Conservation (phyloP, 2,113 vertebrate genomes). For the Pandion haliaetus region DNA sequence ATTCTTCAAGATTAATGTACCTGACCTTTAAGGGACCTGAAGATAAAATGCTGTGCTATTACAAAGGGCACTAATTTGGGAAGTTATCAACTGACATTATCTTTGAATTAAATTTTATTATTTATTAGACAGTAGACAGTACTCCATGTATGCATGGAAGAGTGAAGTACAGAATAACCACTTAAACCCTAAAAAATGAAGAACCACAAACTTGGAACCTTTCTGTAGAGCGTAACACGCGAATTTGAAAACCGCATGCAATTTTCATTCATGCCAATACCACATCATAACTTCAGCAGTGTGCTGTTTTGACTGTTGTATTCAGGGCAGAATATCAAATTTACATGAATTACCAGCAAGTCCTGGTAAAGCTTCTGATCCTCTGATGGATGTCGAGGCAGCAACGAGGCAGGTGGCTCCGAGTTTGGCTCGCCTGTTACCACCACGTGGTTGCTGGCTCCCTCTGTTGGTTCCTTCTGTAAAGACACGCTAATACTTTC, state of each 20-base stretch:
- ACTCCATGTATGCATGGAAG: not conserved
- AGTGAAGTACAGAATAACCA: not conserved
- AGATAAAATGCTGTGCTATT: not conserved
- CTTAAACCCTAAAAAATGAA: not conserved
- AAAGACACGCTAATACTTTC: slow-evolving; percentile 71
- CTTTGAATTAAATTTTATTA: not conserved
- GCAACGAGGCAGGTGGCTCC: not conserved
- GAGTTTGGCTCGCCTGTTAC: not conserved
- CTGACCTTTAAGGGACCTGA: not conserved
- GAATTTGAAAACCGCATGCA: not conserved
- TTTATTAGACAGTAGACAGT: not conserved
- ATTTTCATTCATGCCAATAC: not conserved
- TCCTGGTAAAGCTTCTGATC: slow-evolving; percentile 81
- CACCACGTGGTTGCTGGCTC: slow-evolving; percentile 35
- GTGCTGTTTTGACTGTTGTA: not conserved
- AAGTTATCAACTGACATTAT: not conserved
- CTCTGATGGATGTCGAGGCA: slow-evolving; percentile 18
- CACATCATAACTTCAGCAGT: not conserved
- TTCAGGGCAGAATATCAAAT: not conserved
- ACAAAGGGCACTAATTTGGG: not conserved
- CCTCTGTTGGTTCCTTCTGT: slow-evolving; percentile 60
- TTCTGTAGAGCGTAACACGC: not conserved
- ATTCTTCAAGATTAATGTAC: not conserved
- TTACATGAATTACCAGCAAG: slow-evolving; percentile 75
- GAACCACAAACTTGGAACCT: not conserved